Base-by-base conservation (phyloP, 2,113 vertebrate genomes). In the Sylvilagus bachmani region DNA sequence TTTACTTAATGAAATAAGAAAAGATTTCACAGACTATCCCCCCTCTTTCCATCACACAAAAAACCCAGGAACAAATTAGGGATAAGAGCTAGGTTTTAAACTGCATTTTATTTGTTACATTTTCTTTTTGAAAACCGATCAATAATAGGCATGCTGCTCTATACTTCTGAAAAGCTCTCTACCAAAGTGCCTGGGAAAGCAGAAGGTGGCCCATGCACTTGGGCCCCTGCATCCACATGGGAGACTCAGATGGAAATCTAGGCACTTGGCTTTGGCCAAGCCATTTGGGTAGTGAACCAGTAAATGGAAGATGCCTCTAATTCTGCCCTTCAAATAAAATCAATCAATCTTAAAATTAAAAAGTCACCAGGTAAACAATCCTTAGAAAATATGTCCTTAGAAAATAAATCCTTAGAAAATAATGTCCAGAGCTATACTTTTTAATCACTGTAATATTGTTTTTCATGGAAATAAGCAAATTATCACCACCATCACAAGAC, bases 61-160 rank as follows among this genome's bases (percentile, higher is more conserved):
- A 89, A 24, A 73, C 92, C 64, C 17, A 92, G 78, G 67, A 92
- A 94, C 67, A 93, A 84, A 94, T 27, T 67, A 91, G 92, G 66
- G 79, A 10, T 69, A 77, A 71, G 19, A 95, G 64, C 2, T 96
- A 95, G 38, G 74, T 81, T 96, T 93, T 89, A 61, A 86, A 90
- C 70, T 94, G 38, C 36, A 27, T 22, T 90, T 81, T 96, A 97
- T 86, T 96, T 94, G 87, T 87, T 16, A 92, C 49, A 92, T 61
- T 84, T 61, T 90, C 3, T 95, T 82, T 88, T 89, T 44, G 84
- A 17, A 27, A 94, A 84, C 58, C 49, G 74, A 91, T 61, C 80
- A 92, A 74, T 53, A 61, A 82, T 27, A 81, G 6, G 21, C 79
- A 95, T 96, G 92, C 85, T 58, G 55, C 19, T 19, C 55, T 19